Evolutionary conservation across 2,113 vertebrate genomes (phyloP), one percentile per base, ranked within the genome.

Genomic region (Phyllostomus discolor): DNA sequence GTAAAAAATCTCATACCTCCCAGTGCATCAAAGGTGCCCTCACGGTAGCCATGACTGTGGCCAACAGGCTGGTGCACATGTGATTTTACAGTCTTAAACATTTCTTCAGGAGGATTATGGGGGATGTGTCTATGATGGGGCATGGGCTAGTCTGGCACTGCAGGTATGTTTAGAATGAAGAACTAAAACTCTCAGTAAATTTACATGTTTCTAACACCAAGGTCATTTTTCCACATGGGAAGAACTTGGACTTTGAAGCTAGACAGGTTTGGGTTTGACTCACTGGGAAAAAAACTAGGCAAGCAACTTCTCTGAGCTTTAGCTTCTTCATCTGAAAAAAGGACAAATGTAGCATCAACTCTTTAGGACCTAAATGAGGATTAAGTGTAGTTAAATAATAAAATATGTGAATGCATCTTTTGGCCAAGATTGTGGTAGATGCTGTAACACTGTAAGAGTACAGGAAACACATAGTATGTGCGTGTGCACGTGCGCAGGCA

Each of bases 301-400:
- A 70, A 50, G 12, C 20, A 50, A 19, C 48, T 17, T 81, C 16
- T 54, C 33, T 88, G 50, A 91, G 14, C 33, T 46, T 94, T 46
- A 59, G 22, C 16, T 75, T 93, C 82, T 80, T 91, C 46, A 35
- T 50, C 33, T 85, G 48, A 89, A 96, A 95, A 95, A 48, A n/a
- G 5, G 14, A 64, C 16, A 82, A 43, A 10, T 38, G 28, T 19
- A 83, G 59, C 64, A 91, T 28, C 41, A 57, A 46, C 43, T 66
- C 22, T 84, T 59, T 28, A 52, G 67, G 8, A 20, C 22, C 90
- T 59, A 10, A 28, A 33, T 70, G 19, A 73, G 5, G n/a, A 76
- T n/a, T 64, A 81, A 81, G 48, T 35, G 11, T 16, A 70, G 12
- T 95, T 54, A 95, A 57, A 59, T 66, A 88, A 95, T 35, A 75